These are phyloP conservation scores for Raillietiella orientalis DNA, from an alignment of 2,888 invertebrate species.

Conservation along the genomic window DNA sequence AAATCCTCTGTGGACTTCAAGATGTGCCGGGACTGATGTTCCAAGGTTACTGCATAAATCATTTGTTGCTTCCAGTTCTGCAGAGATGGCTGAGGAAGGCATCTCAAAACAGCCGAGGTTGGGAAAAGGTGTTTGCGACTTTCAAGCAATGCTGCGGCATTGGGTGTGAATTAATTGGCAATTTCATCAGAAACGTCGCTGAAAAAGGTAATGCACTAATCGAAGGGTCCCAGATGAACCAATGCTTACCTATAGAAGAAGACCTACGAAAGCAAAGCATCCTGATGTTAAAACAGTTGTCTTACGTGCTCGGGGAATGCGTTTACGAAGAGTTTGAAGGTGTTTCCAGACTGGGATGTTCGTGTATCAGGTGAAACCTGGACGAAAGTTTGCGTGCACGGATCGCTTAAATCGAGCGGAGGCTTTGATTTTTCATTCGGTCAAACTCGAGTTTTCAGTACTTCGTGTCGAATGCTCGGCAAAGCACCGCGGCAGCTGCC, in stretches of 20 bases:
- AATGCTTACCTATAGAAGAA: too few species aligned
- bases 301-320: slow-evolving; percentile 61
- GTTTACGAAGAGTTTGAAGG: slow-evolving; percentile 63
- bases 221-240: too few species aligned
- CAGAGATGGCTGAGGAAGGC: slow-evolving; percentile 61
- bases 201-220: too few species aligned
- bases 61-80: slow-evolving; percentile 58
- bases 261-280: too few species aligned
- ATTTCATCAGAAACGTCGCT: slow-evolving; percentile 42
- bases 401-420: too few species aligned
- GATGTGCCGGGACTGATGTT: slow-evolving; percentile 24
- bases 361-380: slow-evolving; percentile 55
- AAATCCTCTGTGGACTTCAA: slow-evolving; percentile 38
- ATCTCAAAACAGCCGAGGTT: slow-evolving; percentile 23
- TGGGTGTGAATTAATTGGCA: slow-evolving; percentile 62
- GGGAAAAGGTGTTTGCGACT: slow-evolving; percentile 47
- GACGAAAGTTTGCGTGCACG: too few species aligned
- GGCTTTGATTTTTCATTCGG: slow-evolving; percentile 2
- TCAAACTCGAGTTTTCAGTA: not conserved
- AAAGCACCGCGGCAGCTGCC: too few species aligned
- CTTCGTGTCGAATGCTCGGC: slow-evolving; percentile 2
- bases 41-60: slow-evolving; percentile 43
- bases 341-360: slow-evolving; percentile 63
- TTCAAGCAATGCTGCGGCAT: slow-evolving; percentile 84
- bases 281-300: slow-evolving; percentile 48